A percentile compares a stretch with the other conserved stretches of the same genome.
phyloP scores from a whole-genome alignment of 2,888 invertebrate genomes.

The Cepaea hortensis region DNA sequence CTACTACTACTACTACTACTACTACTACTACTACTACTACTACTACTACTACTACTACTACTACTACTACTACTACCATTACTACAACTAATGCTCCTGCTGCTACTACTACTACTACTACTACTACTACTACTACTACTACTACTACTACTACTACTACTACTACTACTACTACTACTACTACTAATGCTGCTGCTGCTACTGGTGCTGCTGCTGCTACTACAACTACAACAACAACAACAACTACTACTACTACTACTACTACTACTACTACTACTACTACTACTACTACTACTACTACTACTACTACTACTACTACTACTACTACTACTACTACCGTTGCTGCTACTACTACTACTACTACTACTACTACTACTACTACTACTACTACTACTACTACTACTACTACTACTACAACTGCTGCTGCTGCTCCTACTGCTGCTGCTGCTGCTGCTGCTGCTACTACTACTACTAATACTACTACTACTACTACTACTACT shows the following conservation, averaged over 20 bases:
- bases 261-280: neutral
- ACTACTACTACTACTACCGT: conserved; percentile 15
- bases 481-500: too few relatives aligned
- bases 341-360: conserved; percentile 11
- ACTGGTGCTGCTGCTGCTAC: too few relatives aligned
- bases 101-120: conserved; percentile 16
- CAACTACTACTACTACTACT: too few relatives aligned
- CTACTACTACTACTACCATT: conserved; percentile 25
- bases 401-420: too few relatives aligned
- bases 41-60: conserved; percentile 15
- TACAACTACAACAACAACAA: neutral
- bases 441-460: too few relatives aligned
- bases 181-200: conserved; percentile 11
- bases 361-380: neutral
- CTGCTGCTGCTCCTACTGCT: too few relatives aligned
- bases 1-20: conserved; percentile 13
- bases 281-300: conserved; percentile 25
- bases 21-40: conserved; percentile 24
- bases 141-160: conserved; percentile 19
- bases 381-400: too few relatives aligned
- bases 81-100: conserved; percentile 18
- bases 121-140: conserved; percentile 15
- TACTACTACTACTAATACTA: too few relatives aligned
- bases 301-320: conserved; percentile 27
- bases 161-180: conserved; percentile 24